A percentile compares a stretch with the other conserved stretches of the same genome.
Conservation (phyloP, 2,797 vertebrate genomes). For the Babyrousa celebensis region DNA sequence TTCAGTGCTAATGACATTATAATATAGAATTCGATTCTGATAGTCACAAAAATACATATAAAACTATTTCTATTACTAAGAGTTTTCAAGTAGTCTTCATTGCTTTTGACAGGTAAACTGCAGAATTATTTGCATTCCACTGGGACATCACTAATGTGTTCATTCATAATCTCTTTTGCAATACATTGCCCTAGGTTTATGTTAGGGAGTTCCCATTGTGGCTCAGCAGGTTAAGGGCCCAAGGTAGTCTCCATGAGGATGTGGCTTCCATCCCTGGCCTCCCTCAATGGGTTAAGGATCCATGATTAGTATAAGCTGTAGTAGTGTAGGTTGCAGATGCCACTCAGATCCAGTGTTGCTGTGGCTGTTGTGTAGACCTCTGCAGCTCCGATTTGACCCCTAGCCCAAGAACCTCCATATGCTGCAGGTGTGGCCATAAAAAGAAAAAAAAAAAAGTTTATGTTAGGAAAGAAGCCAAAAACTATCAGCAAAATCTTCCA, state of each 20-base stretch:
- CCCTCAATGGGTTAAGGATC: too few relatives aligned
- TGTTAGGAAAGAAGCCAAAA: not conserved
- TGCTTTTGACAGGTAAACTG: not conserved
- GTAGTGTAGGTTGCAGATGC: too few relatives aligned
- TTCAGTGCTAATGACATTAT: not conserved
- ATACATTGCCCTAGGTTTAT: not conserved
- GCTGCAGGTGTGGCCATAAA: too few relatives aligned
- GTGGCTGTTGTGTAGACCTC: too few relatives aligned
- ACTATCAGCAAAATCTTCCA: constrained; percentile 1
- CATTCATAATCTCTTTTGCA: constrained; percentile 9
- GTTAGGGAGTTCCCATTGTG: too few relatives aligned
- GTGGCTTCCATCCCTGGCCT: too few relatives aligned
- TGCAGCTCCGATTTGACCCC: too few relatives aligned
- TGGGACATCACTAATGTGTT: not conserved
- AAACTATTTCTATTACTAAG: not conserved
- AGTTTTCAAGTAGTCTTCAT: not conserved
- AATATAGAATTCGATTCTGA: not conserved
- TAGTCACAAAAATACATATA: not conserved
- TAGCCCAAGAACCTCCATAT: too few relatives aligned
- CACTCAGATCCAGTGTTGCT: too few relatives aligned
- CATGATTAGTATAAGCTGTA: too few relatives aligned
- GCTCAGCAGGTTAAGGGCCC: too few relatives aligned
- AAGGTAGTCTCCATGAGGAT: too few relatives aligned
- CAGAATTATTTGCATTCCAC: not conserved
- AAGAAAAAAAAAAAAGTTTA: not conserved